Evolutionary conservation across 2,113 vertebrate species (phyloP).

Genomic region (Potamarius usumacintae): DNA sequence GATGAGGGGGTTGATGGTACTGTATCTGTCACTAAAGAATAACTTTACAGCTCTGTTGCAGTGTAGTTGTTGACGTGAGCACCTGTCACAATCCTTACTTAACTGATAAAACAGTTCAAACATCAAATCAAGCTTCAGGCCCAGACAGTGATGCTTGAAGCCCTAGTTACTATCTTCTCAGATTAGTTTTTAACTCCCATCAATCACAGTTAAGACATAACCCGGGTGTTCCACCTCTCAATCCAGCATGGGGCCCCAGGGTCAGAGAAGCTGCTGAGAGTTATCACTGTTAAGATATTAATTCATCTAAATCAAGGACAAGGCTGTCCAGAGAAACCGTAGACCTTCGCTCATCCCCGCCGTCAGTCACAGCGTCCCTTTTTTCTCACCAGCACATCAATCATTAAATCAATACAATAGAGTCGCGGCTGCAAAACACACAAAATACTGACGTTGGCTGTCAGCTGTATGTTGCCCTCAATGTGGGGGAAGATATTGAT

Average conservation of each 20-base stretch:
- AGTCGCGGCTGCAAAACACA: slow-evolving; percentile 21
- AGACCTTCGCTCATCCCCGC: slow-evolving; percentile 34
- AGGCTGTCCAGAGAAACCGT: slow-evolving; percentile 49
- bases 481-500: slow-evolving; percentile 20
- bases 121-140: slow-evolving; percentile 1
- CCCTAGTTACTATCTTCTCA: slow-evolving; percentile 26
- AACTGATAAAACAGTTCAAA: background rate
- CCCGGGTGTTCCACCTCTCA: slow-evolving; percentile 36
- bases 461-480: slow-evolving; percentile 35
- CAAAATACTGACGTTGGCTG: background rate
- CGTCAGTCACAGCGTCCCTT: slow-evolving; percentile 37
- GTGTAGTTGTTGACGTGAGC: background rate
- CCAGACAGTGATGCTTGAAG: background rate
- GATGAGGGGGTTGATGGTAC: no score
- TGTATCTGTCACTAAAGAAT: no score
- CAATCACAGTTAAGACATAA: slow-evolving; percentile 34
- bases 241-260: slow-evolving; percentile 36
- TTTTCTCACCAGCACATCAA: slow-evolving; percentile 40
- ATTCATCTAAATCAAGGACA: slow-evolving; percentile 60
- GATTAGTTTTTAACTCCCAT: slow-evolving; percentile 41
- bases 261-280: slow-evolving; percentile 41
- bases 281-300: slow-evolving; percentile 51
- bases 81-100: background rate
- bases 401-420: slow-evolving; percentile 51
- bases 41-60: no score